Base-by-base conservation (phyloP, 2,113 vertebrate species). In the Murina feae region DNA sequence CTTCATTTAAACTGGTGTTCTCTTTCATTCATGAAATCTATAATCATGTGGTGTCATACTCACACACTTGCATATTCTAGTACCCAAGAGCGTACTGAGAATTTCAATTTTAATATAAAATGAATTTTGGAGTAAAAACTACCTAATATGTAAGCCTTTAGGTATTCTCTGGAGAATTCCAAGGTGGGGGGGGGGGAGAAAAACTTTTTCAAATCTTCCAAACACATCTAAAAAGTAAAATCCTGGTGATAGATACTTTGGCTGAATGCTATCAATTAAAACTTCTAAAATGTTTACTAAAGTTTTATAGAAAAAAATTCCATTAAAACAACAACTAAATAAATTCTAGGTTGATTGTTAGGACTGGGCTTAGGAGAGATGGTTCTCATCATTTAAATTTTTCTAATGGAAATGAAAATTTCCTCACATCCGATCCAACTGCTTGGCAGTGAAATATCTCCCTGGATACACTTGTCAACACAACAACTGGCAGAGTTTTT, bases 41-140 rank as follows among this genome's bases (percentile, higher is more conserved):
- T 89, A 96, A 63, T 95, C 47, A 63, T 86, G 10, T 68, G 42
- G 39, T 93, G 28, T 90, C 32, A 94, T 68, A n/a, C 8, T 85
- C 89, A 97, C 66, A 94, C 25, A 96, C 97, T 95, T 95, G 44
- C 60, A 96, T 89, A 88, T 89, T 94, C 86, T 96, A 71, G 66
- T 93, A 96, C 63, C 42, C 66, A 91, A 79, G 82, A 68, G 85
- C 96, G 42, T 47, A 86, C 23, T 93, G n/a, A 21, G 91, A 96
- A 69, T 95, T 97, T 91, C n/a, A 69, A 86, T n/a, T 85, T 95
- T 97, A 93, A 96, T 95, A 51, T 42, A 94, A 96, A 86, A 49
- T 95, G 53, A 97, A 97, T 96, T 95, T 96, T 94, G 75, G 85
- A 58, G 28, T 58, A 65, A 1, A 9, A 37, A 78, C 87, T 96